A percentile compares a stretch with the other conserved stretches of the same genome.
phyloP scores from a whole-genome alignment of 2,113 vertebrate species.

The Aleadryas rufinucha region DNA sequence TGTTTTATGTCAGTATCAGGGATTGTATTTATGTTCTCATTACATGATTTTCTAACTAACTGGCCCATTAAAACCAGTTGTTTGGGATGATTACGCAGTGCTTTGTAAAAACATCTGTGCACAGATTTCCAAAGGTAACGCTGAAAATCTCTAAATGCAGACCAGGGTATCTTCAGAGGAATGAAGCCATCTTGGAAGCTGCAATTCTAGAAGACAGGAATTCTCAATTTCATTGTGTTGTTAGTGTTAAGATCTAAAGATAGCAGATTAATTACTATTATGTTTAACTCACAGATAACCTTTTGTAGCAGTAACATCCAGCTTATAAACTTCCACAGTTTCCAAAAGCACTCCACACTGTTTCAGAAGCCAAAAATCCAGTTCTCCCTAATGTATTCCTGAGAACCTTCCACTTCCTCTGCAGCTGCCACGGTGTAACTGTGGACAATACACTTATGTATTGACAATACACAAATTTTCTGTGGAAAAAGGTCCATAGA shows the following conservation, averaged over 20 bases:
- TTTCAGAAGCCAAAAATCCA: constrained; percentile 36
- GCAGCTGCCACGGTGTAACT: constrained; percentile 32
- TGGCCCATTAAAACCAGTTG: constrained; percentile 4
- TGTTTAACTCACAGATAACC: constrained; percentile 13
- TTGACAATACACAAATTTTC: constrained; percentile 1
- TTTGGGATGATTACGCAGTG: background rate
- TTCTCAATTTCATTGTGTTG: background rate
- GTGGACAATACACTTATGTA: background rate
- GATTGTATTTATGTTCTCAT: background rate
- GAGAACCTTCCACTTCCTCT: constrained; percentile 44
- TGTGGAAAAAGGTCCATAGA: background rate
- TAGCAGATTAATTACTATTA: background rate
- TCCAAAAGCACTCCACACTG: background rate
- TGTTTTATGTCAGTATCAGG: background rate
- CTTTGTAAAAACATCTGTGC: constrained; percentile 5
- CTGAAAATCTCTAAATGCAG: background rate
- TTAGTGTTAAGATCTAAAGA: background rate
- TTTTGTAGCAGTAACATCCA: background rate
- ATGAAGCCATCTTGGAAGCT: background rate
- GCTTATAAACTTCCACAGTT: background rate
- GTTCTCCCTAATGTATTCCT: constrained; percentile 14
- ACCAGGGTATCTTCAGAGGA: background rate
- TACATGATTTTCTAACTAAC: background rate
- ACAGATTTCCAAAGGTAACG: background rate
- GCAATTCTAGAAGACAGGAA: background rate